phyloP scores from a whole-genome alignment of 2,797 vertebrate genomes.

The Lagocephalus sceleratus region DNA sequence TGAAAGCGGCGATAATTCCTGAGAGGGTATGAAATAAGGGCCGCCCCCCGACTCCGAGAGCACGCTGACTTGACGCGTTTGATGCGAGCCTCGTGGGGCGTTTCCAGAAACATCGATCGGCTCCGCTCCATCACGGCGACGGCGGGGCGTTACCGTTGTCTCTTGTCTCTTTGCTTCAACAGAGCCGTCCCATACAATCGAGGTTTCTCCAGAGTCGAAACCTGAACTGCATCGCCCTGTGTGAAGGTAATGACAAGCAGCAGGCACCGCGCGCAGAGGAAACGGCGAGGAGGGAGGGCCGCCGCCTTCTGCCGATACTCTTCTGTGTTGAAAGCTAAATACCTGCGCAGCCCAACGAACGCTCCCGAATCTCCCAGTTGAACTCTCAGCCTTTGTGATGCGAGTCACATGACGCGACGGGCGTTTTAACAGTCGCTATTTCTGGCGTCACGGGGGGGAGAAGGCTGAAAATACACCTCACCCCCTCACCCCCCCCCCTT shows the following conservation, averaged over 20 bases:
- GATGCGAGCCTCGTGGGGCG: neutral
- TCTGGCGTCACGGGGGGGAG: neutral
- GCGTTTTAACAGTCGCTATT: neutral
- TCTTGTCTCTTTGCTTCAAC: constrained; percentile 24
- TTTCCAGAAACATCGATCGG: neutral
- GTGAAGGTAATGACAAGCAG: constrained; percentile 84
- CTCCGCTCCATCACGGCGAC: constrained; percentile 9
- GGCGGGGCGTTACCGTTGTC: neutral
- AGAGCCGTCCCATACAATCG: constrained; percentile 97
- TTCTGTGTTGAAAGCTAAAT: neutral
- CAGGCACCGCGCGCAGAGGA: neutral
- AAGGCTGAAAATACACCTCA: neutral
- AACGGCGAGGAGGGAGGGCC: too few relatives aligned
- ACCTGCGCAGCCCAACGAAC: neutral
- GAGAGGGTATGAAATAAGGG: neutral
- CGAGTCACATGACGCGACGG: too few relatives aligned
- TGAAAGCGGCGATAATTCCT: neutral
- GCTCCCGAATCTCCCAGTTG: neutral
- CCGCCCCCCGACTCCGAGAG: too few relatives aligned
- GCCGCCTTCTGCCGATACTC: too few relatives aligned
- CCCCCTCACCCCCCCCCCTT: neutral
- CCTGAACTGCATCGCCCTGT: constrained; percentile 98
- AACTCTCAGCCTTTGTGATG: neutral
- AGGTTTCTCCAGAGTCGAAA: constrained; percentile 98
- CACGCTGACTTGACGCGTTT: neutral